These are phyloP conservation scores for Halichoeres trimaculatus DNA, from an alignment of 2,113 vertebrate genomes.

Conservation along the genomic window DNA sequence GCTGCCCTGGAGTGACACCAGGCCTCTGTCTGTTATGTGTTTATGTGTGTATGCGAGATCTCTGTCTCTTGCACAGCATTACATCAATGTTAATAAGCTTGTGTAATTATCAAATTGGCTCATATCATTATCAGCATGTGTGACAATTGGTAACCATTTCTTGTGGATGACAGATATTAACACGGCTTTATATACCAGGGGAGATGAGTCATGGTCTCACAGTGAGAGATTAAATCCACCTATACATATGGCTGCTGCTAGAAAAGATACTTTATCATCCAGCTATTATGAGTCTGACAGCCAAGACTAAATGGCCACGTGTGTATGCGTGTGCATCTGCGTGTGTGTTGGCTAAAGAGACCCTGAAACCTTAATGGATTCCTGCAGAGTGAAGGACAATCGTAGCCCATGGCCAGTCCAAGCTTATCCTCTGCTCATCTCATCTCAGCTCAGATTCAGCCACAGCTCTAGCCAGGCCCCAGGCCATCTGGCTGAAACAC, in stretches of 20 bases:
- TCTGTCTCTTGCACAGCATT: slow-evolving; percentile 22
- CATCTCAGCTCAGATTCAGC: slow-evolving; percentile 73
- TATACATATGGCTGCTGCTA: slow-evolving; percentile 66
- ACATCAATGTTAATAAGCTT: slow-evolving; percentile 47
- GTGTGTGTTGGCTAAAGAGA: slow-evolving; percentile 65
- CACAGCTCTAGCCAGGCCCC: slow-evolving; percentile 71
- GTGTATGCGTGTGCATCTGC: slow-evolving; percentile 32
- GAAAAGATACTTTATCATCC: slow-evolving; percentile 63
- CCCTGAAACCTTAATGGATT: slow-evolving; percentile 78
- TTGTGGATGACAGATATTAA: slow-evolving; percentile 43
- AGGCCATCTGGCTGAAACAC: slow-evolving; percentile 73
- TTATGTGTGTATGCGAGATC: slow-evolving; percentile 12
- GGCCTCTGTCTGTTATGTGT: slow-evolving; percentile 28
- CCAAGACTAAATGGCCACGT: slow-evolving; percentile 51
- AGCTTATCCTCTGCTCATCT: slow-evolving; percentile 78
- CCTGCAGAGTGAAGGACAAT: slow-evolving; percentile 80
- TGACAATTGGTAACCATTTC: slow-evolving; percentile 40
- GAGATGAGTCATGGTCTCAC: slow-evolving; percentile 61
- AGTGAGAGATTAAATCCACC: slow-evolving; percentile 51
- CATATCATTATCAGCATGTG: slow-evolving; percentile 37
- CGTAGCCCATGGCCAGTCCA: slow-evolving; percentile 76
- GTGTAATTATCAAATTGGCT: slow-evolving; percentile 50
- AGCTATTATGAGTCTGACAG: slow-evolving; percentile 62
- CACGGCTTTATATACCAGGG: slow-evolving; percentile 47
- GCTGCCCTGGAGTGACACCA: slow-evolving; percentile 75